phyloP scores from a whole-genome alignment of 2,888 invertebrate genomes.

The Caradrina clavipalpis region DNA sequence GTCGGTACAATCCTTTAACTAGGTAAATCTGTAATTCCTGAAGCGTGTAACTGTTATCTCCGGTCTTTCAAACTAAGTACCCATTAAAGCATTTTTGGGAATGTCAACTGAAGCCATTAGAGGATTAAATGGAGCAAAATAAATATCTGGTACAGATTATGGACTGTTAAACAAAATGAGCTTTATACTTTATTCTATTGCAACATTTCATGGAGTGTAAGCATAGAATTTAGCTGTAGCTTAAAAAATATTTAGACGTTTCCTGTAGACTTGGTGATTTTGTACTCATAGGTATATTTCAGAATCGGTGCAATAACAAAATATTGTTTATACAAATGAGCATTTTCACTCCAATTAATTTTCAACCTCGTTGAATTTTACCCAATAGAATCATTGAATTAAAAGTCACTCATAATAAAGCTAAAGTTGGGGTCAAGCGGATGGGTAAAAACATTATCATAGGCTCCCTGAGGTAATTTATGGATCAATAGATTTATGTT shows the following conservation, averaged over 20 bases:
- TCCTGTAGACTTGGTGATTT: not conserved
- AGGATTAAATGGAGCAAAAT: conserved; percentile 40
- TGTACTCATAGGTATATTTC: too few species aligned
- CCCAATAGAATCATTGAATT: too few species aligned
- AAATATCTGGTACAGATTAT: conserved; percentile 16
- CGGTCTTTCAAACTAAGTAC: conserved; percentile 33
- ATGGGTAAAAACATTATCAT: too few species aligned
- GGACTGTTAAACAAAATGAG: conserved; percentile 1
- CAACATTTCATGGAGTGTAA: too few species aligned
- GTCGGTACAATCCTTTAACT: not conserved
- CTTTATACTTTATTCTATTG: not conserved
- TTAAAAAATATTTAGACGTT: not conserved
- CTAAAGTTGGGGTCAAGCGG: too few species aligned
- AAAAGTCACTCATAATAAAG: too few species aligned
- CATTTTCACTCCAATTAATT: too few species aligned
- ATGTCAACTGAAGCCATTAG: conserved; percentile 45
- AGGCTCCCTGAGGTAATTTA: too few species aligned
- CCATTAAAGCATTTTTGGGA: conserved; percentile 55
- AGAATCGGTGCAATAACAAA: too few species aligned
- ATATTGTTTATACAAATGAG: too few species aligned
- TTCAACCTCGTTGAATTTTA: too few species aligned
- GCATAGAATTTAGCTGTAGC: not conserved
- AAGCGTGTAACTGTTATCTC: conserved; percentile 34
- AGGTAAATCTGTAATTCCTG: conserved; percentile 15
- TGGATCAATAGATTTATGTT: too few species aligned